These are phyloP conservation scores for Xylota segnis DNA, from an alignment of 2,888 invertebrate species.

Conservation along the genomic window DNA sequence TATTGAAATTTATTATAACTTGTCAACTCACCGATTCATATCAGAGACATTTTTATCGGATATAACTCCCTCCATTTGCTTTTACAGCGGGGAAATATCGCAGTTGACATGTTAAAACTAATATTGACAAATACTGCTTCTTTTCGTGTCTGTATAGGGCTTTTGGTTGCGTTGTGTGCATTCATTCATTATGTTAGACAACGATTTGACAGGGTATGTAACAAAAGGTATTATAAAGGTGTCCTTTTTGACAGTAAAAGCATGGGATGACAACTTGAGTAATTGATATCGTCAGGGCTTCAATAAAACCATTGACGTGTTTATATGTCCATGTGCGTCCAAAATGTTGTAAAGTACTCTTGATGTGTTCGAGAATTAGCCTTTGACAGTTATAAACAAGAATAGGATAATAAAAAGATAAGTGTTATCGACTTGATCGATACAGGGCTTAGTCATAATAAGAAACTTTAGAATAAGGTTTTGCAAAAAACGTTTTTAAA, in stretches of 20 bases:
- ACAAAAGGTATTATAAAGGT: constrained; percentile 45
- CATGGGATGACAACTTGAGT: constrained; percentile 12
- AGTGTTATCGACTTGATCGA: too few species aligned
- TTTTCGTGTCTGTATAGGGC: not conserved
- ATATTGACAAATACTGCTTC: constrained; percentile 54
- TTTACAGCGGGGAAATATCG: constrained; percentile 37
- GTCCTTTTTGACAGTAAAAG: constrained; percentile 44
- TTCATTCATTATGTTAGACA: constrained; percentile 12
- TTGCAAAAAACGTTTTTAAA: too few species aligned
- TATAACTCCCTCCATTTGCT: constrained; percentile 53
- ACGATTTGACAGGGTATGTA: constrained; percentile 12
- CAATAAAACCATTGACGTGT: not conserved
- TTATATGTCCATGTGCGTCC: not conserved
- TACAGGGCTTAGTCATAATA: too few species aligned
- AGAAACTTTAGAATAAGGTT: too few species aligned
- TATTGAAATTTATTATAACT: constrained; percentile 71
- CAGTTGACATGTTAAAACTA: constrained; percentile 55
- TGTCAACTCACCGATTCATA: constrained; percentile 54
- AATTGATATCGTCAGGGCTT: constrained; percentile 11
- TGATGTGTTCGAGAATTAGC: too few species aligned
- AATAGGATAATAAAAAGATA: too few species aligned
- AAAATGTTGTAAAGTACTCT: not conserved
- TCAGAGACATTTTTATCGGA: constrained; percentile 68
- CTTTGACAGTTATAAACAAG: too few species aligned
- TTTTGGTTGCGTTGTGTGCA: not conserved